These are phyloP conservation scores for Bergia sp. DNA, from an alignment of 92 coral and sea anemone species.

Conservation along the genomic window DNA sequence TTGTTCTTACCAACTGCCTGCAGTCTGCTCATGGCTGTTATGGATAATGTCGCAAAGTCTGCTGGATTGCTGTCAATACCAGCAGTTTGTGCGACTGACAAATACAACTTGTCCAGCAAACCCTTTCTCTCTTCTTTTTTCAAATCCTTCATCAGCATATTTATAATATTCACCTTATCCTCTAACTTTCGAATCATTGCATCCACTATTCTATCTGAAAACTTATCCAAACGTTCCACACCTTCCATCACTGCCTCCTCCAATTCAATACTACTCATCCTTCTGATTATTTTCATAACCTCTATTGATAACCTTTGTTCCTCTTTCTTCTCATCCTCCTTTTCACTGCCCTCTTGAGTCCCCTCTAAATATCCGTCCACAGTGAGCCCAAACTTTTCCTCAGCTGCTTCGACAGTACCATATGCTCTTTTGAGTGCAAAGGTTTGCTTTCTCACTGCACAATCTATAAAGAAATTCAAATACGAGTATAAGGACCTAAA, in stretches of 20 bases:
- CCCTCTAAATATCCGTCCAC: background rate
- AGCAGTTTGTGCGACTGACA: background rate
- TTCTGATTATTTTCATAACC: background rate
- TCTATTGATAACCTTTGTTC: background rate
- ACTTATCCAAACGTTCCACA: background rate
- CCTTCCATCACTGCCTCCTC: slow-evolving; percentile 8
- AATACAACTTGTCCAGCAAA: background rate
- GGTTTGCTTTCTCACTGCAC: slow-evolving; percentile 1
- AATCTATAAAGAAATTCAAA: background rate
- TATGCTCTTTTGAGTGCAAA: background rate
- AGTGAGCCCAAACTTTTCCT: background rate
- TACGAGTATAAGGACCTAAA: background rate
- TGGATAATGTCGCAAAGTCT: slow-evolving; percentile 35
- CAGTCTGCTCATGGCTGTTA: slow-evolving; percentile 52
- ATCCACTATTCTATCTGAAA: background rate
- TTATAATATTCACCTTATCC: background rate
- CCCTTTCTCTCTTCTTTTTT: background rate
- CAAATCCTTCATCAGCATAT: background rate
- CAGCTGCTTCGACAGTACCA: background rate
- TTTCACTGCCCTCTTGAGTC: no score
- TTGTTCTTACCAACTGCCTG: slow-evolving; percentile 55
- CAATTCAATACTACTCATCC: background rate
- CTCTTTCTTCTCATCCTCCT: no score
- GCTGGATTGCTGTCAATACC: slow-evolving; percentile 57
- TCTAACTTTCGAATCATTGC: background rate